These are phyloP conservation scores for Xestia xanthographa DNA, from an alignment of 2,888 invertebrate species.

Conservation along the genomic window DNA sequence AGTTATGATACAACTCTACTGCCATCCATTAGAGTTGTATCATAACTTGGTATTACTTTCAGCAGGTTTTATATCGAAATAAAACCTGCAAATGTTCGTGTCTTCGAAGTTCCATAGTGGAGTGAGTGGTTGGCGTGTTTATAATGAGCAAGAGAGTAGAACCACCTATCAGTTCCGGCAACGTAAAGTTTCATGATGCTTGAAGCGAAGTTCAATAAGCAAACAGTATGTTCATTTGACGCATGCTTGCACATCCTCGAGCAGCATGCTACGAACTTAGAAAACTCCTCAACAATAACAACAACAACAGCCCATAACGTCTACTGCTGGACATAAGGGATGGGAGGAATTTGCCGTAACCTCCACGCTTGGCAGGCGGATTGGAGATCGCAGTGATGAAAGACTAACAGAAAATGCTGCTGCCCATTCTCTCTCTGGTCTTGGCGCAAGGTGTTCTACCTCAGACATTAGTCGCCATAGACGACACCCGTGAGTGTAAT, in stretches of 20 bases:
- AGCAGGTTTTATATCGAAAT: not conserved
- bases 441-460: too few species aligned
- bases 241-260: not conserved
- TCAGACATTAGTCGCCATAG: too few species aligned
- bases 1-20: slow-evolving; percentile 13
- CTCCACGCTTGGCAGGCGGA: too few species aligned
- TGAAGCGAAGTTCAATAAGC: not conserved
- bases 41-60: too few species aligned
- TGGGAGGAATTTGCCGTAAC: too few species aligned
- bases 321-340: too few species aligned
- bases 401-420: too few species aligned
- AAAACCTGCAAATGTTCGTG: not conserved
- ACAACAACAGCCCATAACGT: too few species aligned
- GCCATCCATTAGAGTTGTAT: too few species aligned
- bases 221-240: slow-evolving; percentile 5
- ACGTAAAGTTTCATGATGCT: not conserved
- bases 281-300: not conserved
- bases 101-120: not conserved
- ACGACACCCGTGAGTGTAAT: too few species aligned
- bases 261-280: not conserved
- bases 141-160: not conserved
- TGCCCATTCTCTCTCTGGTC: too few species aligned
- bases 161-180: not conserved
- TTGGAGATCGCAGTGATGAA: too few species aligned
- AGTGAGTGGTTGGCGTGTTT: not conserved